Evolutionary conservation across 2,797 vertebrate species (phyloP), one percentile per base, ranked within the genome.

Genomic region (Takifugu rubripes): DNA sequence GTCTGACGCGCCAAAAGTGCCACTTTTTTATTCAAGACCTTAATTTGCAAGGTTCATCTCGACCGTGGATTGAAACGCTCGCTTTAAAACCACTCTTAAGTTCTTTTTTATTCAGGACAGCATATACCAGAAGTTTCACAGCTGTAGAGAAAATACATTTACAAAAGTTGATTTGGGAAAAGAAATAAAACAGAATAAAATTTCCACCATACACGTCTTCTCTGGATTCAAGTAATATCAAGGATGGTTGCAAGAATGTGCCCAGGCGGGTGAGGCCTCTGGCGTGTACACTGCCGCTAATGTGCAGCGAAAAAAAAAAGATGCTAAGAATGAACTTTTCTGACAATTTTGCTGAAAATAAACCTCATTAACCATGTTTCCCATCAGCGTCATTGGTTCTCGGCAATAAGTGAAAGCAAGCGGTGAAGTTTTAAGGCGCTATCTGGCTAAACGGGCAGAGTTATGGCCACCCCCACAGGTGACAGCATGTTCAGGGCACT

Each of bases 181-280:
- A 50, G 2, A 77, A 79, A 47, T 26, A 1, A 57, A 72, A 70
- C 77, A 21, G 61, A 78, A 68, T 64, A 64, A 24, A 33, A 46
- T 66, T 72, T 72, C 67, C 73, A 78, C 64, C 64, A 50, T 59
- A 64, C 58, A 72, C 27, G 8, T 58, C 79, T 74, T 46, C 49
- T 78, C 52, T 46, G 71, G 70, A 79, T 90, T 90, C 89, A 91
- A 91, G 88, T 90, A 90, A 88, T 86, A 79, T 72, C 83, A 84
- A 78, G 64, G 68, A 71, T 74, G 68, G 75, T 73, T 72, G 68
- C 71, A 74, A 76, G 81, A 82, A 65, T 59, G 64, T 71, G 68
- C 62, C 72, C 58, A 59, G 58, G 53, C 51, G 70, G 45, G 54
- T 55, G 49, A 46, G 56, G 52, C 36, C 21, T 68, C 53, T 25